These are phyloP conservation scores for Lagopus leucura DNA, from an alignment of 2,113 vertebrate species.

Conservation along the genomic window DNA sequence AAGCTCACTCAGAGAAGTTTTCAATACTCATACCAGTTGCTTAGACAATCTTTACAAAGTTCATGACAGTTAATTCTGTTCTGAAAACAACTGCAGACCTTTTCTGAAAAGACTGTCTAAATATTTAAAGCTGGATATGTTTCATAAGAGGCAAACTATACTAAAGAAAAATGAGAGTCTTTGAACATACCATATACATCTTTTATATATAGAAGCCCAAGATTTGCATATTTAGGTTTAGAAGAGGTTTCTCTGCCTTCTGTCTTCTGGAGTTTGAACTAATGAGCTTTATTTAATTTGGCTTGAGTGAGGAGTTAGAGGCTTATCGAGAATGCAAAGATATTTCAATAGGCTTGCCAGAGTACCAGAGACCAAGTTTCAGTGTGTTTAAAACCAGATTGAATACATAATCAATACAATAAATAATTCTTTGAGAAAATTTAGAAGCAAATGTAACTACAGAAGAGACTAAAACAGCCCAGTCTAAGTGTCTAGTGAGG, in stretches of 20 bases:
- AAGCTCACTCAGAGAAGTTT: background rate
- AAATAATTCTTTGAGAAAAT: background rate
- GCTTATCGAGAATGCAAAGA: background rate
- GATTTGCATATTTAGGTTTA: background rate
- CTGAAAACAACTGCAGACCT: background rate
- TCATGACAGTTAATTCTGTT: background rate
- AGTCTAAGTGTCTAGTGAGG: background rate
- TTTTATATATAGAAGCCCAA: no score
- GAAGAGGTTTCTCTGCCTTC: background rate
- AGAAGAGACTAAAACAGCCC: background rate
- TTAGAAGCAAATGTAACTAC: background rate
- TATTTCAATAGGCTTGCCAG: background rate
- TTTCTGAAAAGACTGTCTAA: background rate
- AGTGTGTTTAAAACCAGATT: background rate
- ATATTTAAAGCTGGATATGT: background rate
- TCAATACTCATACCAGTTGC: background rate
- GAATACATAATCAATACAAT: background rate
- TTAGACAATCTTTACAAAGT: background rate
- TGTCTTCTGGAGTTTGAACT: background rate
- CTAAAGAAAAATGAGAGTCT: background rate
- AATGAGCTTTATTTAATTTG: background rate
- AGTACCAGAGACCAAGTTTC: background rate
- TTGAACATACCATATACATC: background rate
- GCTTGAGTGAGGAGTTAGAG: background rate
- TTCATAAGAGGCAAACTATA: background rate